Evolutionary conservation across 2,888 invertebrate genomes (phyloP).

Genomic region (Dicranocentrus wangi): DNA sequence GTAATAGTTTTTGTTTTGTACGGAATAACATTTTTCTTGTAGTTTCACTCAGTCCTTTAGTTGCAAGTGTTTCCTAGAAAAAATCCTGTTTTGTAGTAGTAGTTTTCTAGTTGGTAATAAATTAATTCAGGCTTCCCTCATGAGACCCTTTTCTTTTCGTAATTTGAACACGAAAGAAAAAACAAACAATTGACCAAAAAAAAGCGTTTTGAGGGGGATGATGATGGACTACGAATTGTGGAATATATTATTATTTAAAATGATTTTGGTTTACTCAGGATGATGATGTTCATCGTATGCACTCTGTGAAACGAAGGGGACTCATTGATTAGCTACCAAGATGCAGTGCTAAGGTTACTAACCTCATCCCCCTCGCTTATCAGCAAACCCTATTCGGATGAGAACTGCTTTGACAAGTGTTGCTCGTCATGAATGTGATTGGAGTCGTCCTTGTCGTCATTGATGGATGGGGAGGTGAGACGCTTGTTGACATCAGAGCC

Average conservation of each 20-base stretch:
- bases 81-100: constrained; percentile 11
- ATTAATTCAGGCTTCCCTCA: constrained; percentile 42
- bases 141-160: constrained; percentile 53
- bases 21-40: constrained; percentile 54
- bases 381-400: constrained; percentile 59
- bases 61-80: constrained; percentile 55
- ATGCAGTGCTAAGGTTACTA: constrained; percentile 26
- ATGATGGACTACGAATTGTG: too few species aligned
- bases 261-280: too few species aligned
- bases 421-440: constrained; percentile 64
- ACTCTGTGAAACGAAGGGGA: constrained; percentile 56
- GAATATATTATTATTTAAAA: too few species aligned
- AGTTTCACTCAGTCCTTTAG: constrained; percentile 59
- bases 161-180: constrained; percentile 60
- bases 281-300: too few species aligned
- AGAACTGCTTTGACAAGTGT: constrained; percentile 51
- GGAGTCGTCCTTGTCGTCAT: constrained; percentile 70
- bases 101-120: constrained; percentile 31
- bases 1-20: constrained; percentile 41
- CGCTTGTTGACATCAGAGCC: constrained; percentile 68
- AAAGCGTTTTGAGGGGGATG: too few species aligned
- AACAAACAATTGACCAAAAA: too few species aligned
- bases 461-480: constrained; percentile 49
- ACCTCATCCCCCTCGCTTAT: constrained; percentile 54
- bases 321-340: constrained; percentile 41